phyloP scores from a whole-genome alignment of 2,888 invertebrate genomes.

The Drosophila limbata region DNA sequence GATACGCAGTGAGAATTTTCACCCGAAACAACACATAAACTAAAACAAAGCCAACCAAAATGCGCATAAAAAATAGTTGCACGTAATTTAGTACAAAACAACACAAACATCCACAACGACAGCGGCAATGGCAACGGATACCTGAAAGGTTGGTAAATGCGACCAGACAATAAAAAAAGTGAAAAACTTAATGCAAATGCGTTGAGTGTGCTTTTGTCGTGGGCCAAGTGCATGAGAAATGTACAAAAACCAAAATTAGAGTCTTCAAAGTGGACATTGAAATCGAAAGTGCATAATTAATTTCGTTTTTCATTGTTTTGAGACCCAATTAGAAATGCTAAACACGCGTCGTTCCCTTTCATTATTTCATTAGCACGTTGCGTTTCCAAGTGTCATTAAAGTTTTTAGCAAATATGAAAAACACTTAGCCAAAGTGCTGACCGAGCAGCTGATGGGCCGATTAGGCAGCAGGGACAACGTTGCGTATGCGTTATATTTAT shows the following conservation, averaged over 20 bases:
- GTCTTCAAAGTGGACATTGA: conserved; percentile 28
- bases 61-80: conserved; percentile 70
- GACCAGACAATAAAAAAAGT: conserved; percentile 64
- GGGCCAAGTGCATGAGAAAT: conserved; percentile 59
- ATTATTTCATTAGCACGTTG: conserved; percentile 24
- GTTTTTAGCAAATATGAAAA: conserved; percentile 37
- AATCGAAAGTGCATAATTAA: conserved; percentile 71
- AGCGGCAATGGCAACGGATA: conserved; percentile 31
- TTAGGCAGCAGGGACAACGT: conserved; percentile 10
- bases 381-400: conserved; percentile 21
- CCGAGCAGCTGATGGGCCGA: not conserved
- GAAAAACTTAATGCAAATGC: conserved; percentile 70
- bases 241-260: conserved; percentile 42
- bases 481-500: conserved; percentile 35
- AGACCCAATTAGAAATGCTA: conserved; percentile 28
- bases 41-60: conserved; percentile 33
- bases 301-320: conserved; percentile 46
- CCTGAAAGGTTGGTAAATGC: conserved; percentile 56
- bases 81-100: conserved; percentile 71
- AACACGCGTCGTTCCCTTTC: conserved; percentile 17
- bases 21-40: conserved; percentile 40
- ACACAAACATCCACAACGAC: conserved; percentile 36
- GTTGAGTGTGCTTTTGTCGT: conserved; percentile 18
- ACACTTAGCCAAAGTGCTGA: conserved; percentile 47
- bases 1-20: conserved; percentile 68